A percentile compares a stretch with the other conserved stretches of the same genome.
Conservation (phyloP, 2,113 vertebrate genomes). For the Hydrochoerus hydrochaeris region DNA sequence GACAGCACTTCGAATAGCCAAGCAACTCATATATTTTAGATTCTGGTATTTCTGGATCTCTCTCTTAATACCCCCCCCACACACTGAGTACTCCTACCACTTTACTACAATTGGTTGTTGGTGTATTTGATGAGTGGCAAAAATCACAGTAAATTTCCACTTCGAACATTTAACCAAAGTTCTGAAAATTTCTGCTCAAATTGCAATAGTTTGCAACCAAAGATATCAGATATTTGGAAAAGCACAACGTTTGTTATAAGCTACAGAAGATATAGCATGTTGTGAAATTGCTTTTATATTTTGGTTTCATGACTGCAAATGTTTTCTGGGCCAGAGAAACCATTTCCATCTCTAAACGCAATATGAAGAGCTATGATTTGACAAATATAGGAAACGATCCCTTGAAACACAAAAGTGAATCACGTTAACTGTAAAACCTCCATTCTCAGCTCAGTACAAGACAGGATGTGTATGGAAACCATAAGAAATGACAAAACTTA, state of each 20-base stretch:
- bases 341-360: not conserved
- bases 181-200: slow-evolving; percentile 41
- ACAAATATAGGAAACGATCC: not conserved
- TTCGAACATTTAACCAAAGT: not conserved
- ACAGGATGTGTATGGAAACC: not conserved
- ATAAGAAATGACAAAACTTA: slow-evolving; percentile 35
- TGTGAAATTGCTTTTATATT: slow-evolving; percentile 64
- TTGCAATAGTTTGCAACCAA: slow-evolving; percentile 5
- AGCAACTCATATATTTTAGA: not conserved
- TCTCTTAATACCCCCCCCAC: not conserved
- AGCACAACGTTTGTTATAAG: not conserved
- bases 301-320: not conserved
- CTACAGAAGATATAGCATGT: not conserved
- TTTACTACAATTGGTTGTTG: not conserved
- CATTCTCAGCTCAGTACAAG: not conserved
- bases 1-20: not conserved
- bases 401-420: slow-evolving; percentile 25
- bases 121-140: slow-evolving; percentile 16
- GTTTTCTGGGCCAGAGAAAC: slow-evolving; percentile 7
- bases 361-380: not conserved
- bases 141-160: not conserved
- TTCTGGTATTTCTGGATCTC: not conserved
- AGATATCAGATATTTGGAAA: not conserved
- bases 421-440: not conserved
- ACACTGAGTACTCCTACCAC: not conserved